Conservation (phyloP, 1,140 invertebrate genomes). For the Hyles euphorbiae region DNA sequence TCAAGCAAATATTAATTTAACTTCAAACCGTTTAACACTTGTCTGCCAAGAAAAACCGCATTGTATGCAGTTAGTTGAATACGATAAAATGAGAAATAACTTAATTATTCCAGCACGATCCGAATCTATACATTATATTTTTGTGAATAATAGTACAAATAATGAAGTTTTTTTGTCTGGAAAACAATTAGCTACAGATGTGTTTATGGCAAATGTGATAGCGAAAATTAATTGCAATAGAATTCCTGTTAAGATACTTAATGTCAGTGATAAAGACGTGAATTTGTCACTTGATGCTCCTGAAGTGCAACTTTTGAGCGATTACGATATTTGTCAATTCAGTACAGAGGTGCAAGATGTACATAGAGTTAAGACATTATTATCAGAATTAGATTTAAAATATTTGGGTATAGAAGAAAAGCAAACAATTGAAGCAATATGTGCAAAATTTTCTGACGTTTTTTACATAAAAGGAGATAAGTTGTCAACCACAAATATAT, state of each 20-base stretch:
- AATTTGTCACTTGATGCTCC: constrained; percentile 2
- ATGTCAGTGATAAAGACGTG: constrained; percentile 13
- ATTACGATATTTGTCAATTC: constrained; percentile 16
- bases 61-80: too few relatives aligned
- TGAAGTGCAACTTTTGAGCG: constrained; percentile 6
- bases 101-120: constrained; percentile 7
- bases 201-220: constrained; percentile 14
- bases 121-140: constrained; percentile 12
- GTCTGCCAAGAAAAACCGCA: too few relatives aligned
- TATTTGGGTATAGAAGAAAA: neutral
- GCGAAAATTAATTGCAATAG: constrained; percentile 7
- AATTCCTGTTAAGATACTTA: constrained; percentile 18
- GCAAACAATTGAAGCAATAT: constrained; percentile 1
- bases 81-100: too few relatives aligned
- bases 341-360: neutral
- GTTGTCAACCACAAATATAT: neutral
- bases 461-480: constrained; percentile 1
- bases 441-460: constrained; percentile 1
- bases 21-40: too few relatives aligned
- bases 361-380: constrained; percentile 6
- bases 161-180: constrained; percentile 6
- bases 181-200: constrained; percentile 12
- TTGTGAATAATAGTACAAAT: constrained; percentile 6
- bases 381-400: neutral
- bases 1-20: too few relatives aligned